Evolutionary conservation across 2,113 vertebrate species (phyloP).

Genomic region (Hystrix cristata): DNA sequence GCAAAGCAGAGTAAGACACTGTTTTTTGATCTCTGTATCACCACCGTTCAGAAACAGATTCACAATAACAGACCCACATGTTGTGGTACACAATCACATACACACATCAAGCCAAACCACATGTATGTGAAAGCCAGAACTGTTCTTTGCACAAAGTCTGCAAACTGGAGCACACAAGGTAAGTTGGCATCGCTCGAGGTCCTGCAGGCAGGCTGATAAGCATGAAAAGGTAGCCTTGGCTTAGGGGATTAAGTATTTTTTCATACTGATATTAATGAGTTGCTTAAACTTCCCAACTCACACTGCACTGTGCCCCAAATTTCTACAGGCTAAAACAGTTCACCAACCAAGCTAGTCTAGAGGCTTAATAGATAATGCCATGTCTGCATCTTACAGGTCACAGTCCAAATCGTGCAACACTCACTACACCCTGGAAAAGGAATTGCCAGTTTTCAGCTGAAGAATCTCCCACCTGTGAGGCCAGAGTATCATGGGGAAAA

Average conservation of each 20-base stretch:
- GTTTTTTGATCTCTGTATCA: conserved; percentile 9
- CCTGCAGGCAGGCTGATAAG: neutral
- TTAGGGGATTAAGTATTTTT: neutral
- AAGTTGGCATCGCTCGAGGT: neutral
- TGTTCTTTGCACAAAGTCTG: neutral
- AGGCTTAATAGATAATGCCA: conserved; percentile 1
- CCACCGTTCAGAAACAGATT: conserved; percentile 53
- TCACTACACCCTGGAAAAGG: neutral
- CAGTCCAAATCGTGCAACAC: neutral
- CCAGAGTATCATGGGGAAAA: neutral
- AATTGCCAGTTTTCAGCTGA: conserved; percentile 1
- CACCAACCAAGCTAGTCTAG: neutral
- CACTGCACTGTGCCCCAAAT: neutral
- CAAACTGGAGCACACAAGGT: neutral
- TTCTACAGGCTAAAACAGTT: neutral
- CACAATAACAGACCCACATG: neutral
- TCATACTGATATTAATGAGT: conserved; percentile 21
- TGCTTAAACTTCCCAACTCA: neutral
- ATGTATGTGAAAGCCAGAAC: neutral
- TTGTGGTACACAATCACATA: neutral
- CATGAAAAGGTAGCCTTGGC: neutral
- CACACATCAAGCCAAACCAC: neutral
- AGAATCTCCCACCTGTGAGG: neutral
- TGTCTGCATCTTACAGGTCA: neutral
- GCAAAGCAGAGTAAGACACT: neutral